Evolutionary conservation across 2,113 vertebrate species (phyloP).

Genomic region (Chloropsis cyanopogon): DNA sequence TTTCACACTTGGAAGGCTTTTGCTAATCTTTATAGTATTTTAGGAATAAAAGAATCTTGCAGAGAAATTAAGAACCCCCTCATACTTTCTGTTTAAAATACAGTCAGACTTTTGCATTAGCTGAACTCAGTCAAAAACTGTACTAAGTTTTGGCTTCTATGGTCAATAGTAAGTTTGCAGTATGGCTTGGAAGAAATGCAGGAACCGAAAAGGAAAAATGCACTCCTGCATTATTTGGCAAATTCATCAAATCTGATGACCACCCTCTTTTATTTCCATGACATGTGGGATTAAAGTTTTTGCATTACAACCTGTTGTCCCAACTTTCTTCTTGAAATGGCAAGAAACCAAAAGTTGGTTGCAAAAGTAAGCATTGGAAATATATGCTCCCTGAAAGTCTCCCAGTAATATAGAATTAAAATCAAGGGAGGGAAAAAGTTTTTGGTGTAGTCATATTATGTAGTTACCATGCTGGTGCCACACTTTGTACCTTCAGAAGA

Average conservation of each 20-base stretch:
- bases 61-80: not conserved
- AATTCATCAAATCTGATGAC: not conserved
- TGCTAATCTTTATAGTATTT: not conserved
- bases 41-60: not conserved
- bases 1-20: not conserved
- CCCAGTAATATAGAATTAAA: not conserved
- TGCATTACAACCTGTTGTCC: not conserved
- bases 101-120: not conserved
- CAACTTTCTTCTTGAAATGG: not conserved
- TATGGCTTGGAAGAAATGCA: not conserved
- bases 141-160: not conserved
- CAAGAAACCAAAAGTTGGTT: not conserved
- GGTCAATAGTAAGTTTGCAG: not conserved
- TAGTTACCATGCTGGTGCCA: not conserved
- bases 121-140: not conserved
- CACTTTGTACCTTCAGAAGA: not conserved
- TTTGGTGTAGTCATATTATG: not conserved
- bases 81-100: not conserved
- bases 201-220: not conserved
- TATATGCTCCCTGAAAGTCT: not conserved
- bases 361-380: not conserved
- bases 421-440: accelerated
- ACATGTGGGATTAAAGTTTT: not conserved
- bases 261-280: accelerated
- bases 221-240: not conserved